Conservation (phyloP, 2,113 vertebrate species). For the Hyperopisus bebe region DNA sequence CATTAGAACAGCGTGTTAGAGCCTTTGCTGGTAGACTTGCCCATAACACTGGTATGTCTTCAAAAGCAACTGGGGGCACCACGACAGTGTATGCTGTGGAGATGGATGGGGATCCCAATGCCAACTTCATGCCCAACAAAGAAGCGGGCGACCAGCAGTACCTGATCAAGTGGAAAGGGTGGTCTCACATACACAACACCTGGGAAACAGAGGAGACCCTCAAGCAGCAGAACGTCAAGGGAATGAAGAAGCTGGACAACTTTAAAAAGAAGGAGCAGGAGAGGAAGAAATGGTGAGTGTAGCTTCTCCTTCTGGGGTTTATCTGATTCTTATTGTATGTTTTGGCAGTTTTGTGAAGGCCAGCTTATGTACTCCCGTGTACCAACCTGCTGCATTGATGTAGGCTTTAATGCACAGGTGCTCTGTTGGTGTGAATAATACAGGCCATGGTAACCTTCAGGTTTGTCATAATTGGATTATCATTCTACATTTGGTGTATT, state of each 20-base stretch:
- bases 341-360: neutral
- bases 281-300: slow-evolving; percentile 80
- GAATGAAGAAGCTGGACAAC: slow-evolving; percentile 98
- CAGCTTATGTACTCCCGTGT: neutral
- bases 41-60: neutral
- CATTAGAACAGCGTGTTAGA: neutral
- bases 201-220: slow-evolving; percentile 97
- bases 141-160: slow-evolving; percentile 84
- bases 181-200: slow-evolving; percentile 98
- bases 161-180: slow-evolving; percentile 98
- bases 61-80: slow-evolving; percentile 79
- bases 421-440: neutral
- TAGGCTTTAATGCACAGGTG: neutral
- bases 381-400: neutral
- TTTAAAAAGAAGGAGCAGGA: slow-evolving; percentile 98
- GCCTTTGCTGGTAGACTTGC: neutral
- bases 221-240: slow-evolving; percentile 91
- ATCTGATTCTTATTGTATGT: neutral
- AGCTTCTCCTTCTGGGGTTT: neutral
- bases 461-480: neutral
- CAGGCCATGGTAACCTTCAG: neutral
- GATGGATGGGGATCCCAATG: slow-evolving; percentile 90
- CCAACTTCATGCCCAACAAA: slow-evolving; percentile 73
- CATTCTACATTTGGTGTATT: neutral
- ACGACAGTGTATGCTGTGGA: slow-evolving; percentile 95